These are phyloP conservation scores for Cynaeus angustus DNA, from an alignment of 2,888 invertebrate species.

Conservation along the genomic window DNA sequence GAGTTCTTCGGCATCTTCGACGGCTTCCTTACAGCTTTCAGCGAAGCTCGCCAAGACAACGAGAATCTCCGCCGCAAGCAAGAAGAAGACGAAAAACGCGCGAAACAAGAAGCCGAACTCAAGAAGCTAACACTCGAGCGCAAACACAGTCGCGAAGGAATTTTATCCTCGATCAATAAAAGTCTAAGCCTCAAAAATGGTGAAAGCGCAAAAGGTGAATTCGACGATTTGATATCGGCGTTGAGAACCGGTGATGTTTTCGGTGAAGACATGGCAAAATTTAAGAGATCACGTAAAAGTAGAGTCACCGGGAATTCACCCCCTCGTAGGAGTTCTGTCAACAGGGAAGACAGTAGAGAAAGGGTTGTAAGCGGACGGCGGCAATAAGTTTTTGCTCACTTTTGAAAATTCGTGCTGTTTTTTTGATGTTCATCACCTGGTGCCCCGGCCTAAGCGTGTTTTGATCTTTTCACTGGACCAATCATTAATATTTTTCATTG, in stretches of 20 bases:
- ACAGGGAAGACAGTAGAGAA: constrained; percentile 82
- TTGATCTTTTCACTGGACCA: constrained; percentile 53
- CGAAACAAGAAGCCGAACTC: constrained; percentile 90
- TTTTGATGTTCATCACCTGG: constrained; percentile 19
- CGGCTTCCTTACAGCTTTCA: constrained; percentile 86
- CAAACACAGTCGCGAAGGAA: constrained; percentile 85
- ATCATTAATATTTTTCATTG: constrained; percentile 45
- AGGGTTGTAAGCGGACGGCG: constrained; percentile 73
- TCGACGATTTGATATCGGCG: constrained; percentile 96
- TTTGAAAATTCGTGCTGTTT: constrained; percentile 24
- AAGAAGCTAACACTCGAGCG: constrained; percentile 92
- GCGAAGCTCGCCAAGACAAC: constrained; percentile 91
- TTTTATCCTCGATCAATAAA: constrained; percentile 83
- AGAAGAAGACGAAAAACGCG: constrained; percentile 92
- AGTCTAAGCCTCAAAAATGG: constrained; percentile 81
- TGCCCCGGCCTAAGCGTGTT: constrained; percentile 46
- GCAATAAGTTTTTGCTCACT: constrained; percentile 60
- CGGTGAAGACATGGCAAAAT: constrained; percentile 96
- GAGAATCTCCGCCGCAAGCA: constrained; percentile 87
- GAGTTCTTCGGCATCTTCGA: constrained; percentile 96
- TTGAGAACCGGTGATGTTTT: constrained; percentile 95
- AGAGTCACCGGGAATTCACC: constrained; percentile 78
- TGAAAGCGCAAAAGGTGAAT: constrained; percentile 85
- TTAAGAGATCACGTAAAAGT: constrained; percentile 84
- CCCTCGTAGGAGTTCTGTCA: constrained; percentile 76